Base-by-base conservation (phyloP, 2,888 invertebrate species). In the Operophtera brumata region DNA sequence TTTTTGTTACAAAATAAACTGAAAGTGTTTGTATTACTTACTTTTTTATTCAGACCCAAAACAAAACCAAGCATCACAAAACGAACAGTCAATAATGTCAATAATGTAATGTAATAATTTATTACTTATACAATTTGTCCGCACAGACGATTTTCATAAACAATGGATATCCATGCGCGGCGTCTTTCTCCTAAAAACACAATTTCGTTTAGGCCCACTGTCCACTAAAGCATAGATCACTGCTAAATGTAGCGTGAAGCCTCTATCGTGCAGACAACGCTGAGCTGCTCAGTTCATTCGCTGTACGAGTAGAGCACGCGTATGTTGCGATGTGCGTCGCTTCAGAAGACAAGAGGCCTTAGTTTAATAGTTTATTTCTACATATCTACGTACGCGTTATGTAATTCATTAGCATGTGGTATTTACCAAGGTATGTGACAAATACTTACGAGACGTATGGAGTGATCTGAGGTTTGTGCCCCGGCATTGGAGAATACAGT, bases 101-200 rank as follows among this genome's bases (percentile, higher is more conserved):
- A 42, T 30, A 48, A 47, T 37, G 42, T 50, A n/a, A n/a, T n/a
- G n/a, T n/a, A n/a, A n/a, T n/a, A n/a, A n/a, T 57, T 64, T 63
- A 47, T 65, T 47, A 26, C 67, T 70, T 57, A 30, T 44, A 28
- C 47, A 73, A 65, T 72, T 77, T 75, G 43, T 82, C 77, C 8
- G 77, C 67, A 57, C 74, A 72, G 11, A 81, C 49, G 41, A 86
- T 73, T 77, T 74, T 83, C 71, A 86, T 67, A 54, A 80, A 78
- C 11, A 82, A 54, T 10, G 84, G 81, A 59, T 72, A 70, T 10
- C 66, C 65, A 30, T 51, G 49, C 28, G 50, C 32, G 11, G 45
- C 48, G 36, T 61, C 61, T 32, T 62, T 63, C 28, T 67, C 77
- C 78, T 78, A 69, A 64, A 78, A 78, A 51, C 37, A 61, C 37